Conservation (phyloP, 2,797 vertebrate species). For the Gambusia yucatana region DNA sequence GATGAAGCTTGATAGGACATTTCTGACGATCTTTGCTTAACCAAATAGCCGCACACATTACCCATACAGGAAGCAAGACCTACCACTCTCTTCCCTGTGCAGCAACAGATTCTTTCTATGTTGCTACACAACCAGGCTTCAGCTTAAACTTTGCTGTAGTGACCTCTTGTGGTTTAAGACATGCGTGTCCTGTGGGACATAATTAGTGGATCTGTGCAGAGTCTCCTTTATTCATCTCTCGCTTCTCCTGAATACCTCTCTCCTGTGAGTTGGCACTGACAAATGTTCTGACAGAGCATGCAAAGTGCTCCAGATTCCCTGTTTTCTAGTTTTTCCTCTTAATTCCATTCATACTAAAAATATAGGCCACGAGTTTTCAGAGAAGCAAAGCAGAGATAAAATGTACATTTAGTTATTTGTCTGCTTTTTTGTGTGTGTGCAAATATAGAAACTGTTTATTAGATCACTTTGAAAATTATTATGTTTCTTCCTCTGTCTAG, state of each 20-base stretch:
- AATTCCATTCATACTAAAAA: slow-evolving; percentile 5
- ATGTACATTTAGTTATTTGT: background rate
- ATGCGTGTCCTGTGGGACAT: slow-evolving; percentile 41
- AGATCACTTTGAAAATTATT: background rate
- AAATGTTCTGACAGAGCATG: slow-evolving; percentile 23
- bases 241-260: slow-evolving; percentile 39
- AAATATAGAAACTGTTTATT: background rate
- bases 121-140: slow-evolving; percentile 27
- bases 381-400: background rate
- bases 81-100: background rate
- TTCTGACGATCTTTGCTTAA: slow-evolving; percentile 1
- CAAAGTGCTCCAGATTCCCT: slow-evolving; percentile 8
- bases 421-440: background rate
- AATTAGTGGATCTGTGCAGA: slow-evolving; percentile 51
- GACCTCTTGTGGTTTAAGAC: slow-evolving; percentile 57
- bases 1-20: background rate
- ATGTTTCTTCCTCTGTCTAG: slow-evolving; percentile 64
- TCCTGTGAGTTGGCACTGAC: slow-evolving; percentile 42
- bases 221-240: slow-evolving; percentile 47
- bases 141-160: slow-evolving; percentile 37
- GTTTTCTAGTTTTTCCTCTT: slow-evolving; percentile 10
- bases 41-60: slow-evolving; percentile 5
- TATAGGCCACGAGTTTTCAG: background rate
- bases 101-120: slow-evolving; percentile 9
- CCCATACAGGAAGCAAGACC: background rate